Percentiles rank a stretch among this genome's conserved stretches.
These are phyloP conservation scores for Rhea pennata DNA, from an alignment of 2,113 vertebrate genomes.

Conservation along the genomic window DNA sequence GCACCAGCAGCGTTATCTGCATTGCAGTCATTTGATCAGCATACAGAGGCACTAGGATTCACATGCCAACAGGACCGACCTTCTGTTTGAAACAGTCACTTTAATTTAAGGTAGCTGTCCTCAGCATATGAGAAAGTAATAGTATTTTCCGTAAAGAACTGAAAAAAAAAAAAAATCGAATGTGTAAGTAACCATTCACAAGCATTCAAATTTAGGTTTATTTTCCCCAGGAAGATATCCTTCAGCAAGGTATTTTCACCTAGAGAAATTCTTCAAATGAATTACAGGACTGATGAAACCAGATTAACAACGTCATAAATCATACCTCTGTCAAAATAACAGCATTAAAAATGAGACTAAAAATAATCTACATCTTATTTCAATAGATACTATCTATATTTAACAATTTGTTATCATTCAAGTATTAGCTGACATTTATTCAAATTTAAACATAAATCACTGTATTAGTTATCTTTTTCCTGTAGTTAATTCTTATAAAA, in stretches of 20 bases:
- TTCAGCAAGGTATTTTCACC: neutral
- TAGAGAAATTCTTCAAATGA: neutral
- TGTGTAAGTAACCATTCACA: neutral
- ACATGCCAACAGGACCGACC: neutral
- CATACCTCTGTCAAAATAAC: constrained; percentile 40
- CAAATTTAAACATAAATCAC: constrained; percentile 44
- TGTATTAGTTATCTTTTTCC: constrained; percentile 8
- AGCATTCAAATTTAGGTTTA: neutral
- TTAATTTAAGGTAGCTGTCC: neutral
- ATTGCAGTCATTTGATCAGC: constrained; percentile 51
- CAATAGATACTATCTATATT: constrained; percentile 47
- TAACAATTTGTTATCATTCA: constrained; percentile 41
- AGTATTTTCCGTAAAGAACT: neutral
- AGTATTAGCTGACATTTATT: constrained; percentile 21
- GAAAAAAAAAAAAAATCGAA: neutral
- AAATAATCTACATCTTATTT: constrained; percentile 26
- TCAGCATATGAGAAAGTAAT: neutral
- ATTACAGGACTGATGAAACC: constrained; percentile 25
- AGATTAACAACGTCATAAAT: constrained; percentile 49
- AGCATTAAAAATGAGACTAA: constrained; percentile 23
- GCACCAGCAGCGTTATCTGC: constrained; percentile 37
- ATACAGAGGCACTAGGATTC: neutral
- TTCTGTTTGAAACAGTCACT: neutral
- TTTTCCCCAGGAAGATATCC: constrained; percentile 10
- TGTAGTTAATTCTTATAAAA: constrained; percentile 12